These are phyloP conservation scores for Bufo bufo DNA, from an alignment of 2,113 vertebrate genomes.

Conservation along the genomic window DNA sequence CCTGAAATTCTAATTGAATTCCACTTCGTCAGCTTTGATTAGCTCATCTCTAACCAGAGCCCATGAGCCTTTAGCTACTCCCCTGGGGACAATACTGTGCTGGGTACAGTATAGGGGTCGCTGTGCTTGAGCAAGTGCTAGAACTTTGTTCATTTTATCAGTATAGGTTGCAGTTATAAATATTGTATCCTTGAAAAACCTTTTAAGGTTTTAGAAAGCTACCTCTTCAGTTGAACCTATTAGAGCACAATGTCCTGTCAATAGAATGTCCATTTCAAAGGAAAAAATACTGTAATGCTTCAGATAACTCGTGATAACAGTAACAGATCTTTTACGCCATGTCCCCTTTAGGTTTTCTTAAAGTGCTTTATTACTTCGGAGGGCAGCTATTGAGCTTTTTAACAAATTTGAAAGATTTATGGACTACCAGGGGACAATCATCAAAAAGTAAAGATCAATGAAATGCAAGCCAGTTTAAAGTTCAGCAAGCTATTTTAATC, in stretches of 20 bases:
- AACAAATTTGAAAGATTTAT: constrained; percentile 62
- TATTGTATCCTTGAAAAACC: too few relatives aligned
- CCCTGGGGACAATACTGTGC: too few relatives aligned
- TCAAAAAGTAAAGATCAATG: constrained; percentile 64
- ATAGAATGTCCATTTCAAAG: not conserved
- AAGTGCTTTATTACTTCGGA: constrained; percentile 60
- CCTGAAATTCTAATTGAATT: too few relatives aligned
- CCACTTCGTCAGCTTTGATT: too few relatives aligned
- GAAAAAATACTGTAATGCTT: not conserved
- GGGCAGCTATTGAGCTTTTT: constrained; percentile 53
- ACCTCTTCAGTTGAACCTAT: not conserved
- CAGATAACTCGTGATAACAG: not conserved
- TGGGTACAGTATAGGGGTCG: too few relatives aligned
- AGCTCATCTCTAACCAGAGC: too few relatives aligned
- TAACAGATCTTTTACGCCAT: not conserved
- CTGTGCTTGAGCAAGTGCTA: too few relatives aligned
- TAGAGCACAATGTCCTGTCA: not conserved
- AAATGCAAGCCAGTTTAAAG: constrained; percentile 58
- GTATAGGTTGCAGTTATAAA: too few relatives aligned
- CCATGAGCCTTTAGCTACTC: too few relatives aligned
- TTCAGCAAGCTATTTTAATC: constrained; percentile 56
- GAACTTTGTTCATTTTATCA: too few relatives aligned
- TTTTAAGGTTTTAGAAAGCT: too few relatives aligned
- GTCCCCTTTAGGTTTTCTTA: not conserved
- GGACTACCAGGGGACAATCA: constrained; percentile 61